Percentiles rank a stretch among this genome's conserved stretches.
Conservation (phyloP, 2,113 vertebrate genomes). For the Albula goreensis region DNA sequence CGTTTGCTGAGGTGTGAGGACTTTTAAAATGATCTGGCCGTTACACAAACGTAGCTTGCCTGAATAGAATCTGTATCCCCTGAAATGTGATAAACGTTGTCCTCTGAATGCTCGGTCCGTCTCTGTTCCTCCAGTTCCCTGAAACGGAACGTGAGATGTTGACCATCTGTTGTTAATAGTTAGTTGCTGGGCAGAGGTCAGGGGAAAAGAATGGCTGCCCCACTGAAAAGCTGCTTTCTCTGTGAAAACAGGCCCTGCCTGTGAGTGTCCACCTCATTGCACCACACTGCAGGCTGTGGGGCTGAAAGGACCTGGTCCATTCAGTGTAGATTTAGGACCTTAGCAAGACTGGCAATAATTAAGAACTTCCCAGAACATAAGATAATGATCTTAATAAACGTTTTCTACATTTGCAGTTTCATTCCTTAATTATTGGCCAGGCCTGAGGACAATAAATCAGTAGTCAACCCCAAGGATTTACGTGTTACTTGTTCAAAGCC, state of each 20-base stretch:
- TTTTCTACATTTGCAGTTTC: too few species aligned
- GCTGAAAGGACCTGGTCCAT: conserved; percentile 27
- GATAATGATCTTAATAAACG: background rate
- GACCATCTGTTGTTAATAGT: conserved; percentile 41
- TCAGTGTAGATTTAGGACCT: conserved; percentile 11
- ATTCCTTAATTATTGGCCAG: too few species aligned
- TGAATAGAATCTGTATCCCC: conserved; percentile 8
- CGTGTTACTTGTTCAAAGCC: too few species aligned
- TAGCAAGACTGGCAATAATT: conserved; percentile 6
- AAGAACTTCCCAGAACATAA: conserved; percentile 18
- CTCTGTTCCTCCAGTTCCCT: conserved; percentile 24
- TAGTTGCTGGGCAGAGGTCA: conserved; percentile 41
- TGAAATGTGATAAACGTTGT: conserved; percentile 18
- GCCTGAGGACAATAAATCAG: too few species aligned
- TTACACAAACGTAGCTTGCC: background rate
- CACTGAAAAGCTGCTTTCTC: conserved; percentile 37
- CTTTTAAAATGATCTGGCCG: background rate
- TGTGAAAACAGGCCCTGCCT: conserved; percentile 40
- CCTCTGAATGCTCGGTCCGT: background rate
- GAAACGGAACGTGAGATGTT: conserved; percentile 36
- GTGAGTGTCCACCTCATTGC: background rate
- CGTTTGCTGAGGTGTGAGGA: background rate
- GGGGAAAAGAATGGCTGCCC: conserved; percentile 30
- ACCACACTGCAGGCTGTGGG: conserved; percentile 26
- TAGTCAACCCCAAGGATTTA: too few species aligned